These are phyloP conservation scores for Rhodophaea formosa DNA, from an alignment of 2,888 invertebrate species.

Conservation along the genomic window DNA sequence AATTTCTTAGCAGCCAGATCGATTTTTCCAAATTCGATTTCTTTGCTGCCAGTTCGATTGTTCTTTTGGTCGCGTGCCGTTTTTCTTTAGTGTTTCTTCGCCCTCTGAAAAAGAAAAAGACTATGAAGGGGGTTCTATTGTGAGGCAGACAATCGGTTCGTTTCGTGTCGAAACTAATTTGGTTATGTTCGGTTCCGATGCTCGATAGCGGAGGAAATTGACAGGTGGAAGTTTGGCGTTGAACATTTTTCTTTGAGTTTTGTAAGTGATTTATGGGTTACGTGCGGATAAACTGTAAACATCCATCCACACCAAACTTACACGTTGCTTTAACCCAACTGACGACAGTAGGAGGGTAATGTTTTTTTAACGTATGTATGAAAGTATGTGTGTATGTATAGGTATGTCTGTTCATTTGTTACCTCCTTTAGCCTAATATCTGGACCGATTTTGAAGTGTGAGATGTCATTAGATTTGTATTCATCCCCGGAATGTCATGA, in stretches of 20 bases:
- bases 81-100: conserved; percentile 37
- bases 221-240: conserved; percentile 37
- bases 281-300: not conserved
- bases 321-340: too few species aligned
- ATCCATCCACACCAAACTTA: not conserved
- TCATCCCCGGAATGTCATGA: too few species aligned
- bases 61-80: conserved; percentile 53
- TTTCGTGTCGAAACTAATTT: conserved; percentile 80
- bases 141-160: conserved; percentile 67
- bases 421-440: too few species aligned
- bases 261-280: conserved; percentile 8
- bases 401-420: too few species aligned
- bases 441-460: too few species aligned
- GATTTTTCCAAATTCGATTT: not conserved
- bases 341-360: too few species aligned
- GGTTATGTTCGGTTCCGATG: conserved; percentile 60
- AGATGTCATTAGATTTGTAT: too few species aligned
- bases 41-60: conserved; percentile 49
- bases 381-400: too few species aligned
- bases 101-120: conserved; percentile 20
- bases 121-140: conserved; percentile 62
- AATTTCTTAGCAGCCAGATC: conserved; percentile 17
- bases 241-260: conserved; percentile 7
- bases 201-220: conserved; percentile 71
- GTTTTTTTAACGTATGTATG: too few species aligned